Evolutionary conservation across 2,888 invertebrate genomes (phyloP).

Genomic region (Morpho helenor): DNA sequence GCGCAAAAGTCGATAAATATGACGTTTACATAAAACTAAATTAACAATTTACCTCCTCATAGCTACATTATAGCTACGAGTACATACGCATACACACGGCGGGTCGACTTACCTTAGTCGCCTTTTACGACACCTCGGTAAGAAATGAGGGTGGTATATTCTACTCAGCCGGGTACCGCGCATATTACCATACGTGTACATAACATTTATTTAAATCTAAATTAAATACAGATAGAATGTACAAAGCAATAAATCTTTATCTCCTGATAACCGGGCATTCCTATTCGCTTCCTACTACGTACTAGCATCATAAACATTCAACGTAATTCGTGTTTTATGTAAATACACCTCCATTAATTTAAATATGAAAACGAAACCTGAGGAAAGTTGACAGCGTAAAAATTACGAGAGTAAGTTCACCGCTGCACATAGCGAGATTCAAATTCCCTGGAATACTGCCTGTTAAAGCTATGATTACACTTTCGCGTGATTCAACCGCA

Average conservation of each 20-base stretch:
- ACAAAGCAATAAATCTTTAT: slow-evolving; percentile 46
- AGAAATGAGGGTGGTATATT: too few species aligned
- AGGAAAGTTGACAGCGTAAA: slow-evolving; percentile 16
- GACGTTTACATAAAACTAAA: too few species aligned
- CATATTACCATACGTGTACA: too few species aligned
- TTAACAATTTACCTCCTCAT: too few species aligned
- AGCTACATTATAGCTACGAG: too few species aligned
- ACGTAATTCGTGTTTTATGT: slow-evolving; percentile 17
- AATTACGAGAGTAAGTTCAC: slow-evolving; percentile 10
- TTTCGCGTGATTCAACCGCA: slow-evolving; percentile 32
- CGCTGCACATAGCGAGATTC: slow-evolving; percentile 14
- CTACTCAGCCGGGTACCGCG: too few species aligned
- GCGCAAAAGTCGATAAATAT: too few species aligned
- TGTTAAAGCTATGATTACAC: slow-evolving; percentile 29
- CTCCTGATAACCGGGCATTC: slow-evolving; percentile 43
- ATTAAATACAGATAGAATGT: not conserved
- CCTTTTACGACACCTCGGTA: too few species aligned
- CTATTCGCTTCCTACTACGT: slow-evolving; percentile 31
- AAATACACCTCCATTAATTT: slow-evolving; percentile 17
- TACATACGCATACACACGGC: too few species aligned
- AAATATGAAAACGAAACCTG: slow-evolving; percentile 19
- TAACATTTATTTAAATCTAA: too few species aligned
- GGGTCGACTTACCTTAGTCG: too few species aligned
- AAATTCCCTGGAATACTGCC: slow-evolving; percentile 18
- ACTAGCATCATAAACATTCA: slow-evolving; percentile 13